Conservation (phyloP, 2,113 vertebrate genomes). For the Merops nubicus region DNA sequence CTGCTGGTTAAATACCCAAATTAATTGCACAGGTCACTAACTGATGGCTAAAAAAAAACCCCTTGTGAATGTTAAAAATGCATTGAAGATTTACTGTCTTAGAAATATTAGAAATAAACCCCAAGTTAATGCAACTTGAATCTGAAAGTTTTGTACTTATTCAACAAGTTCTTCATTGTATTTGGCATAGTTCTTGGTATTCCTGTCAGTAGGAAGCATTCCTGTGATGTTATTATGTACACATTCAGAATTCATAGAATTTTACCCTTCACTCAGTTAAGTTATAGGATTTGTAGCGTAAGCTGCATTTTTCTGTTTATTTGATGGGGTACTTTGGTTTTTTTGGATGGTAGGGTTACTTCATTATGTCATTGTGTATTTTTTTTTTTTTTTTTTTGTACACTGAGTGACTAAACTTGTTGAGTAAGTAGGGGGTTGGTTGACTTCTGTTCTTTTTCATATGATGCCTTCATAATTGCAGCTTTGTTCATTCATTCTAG, state of each 20-base stretch:
- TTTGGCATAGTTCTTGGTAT: background rate
- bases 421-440: background rate
- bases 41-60: background rate
- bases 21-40: background rate
- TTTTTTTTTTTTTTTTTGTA: background rate
- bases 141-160: background rate
- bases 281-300: background rate
- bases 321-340: background rate
- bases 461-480: background rate
- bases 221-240: fast-evolving
- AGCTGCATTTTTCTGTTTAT: background rate
- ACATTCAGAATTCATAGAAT: background rate
- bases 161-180: background rate
- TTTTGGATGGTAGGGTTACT: background rate
- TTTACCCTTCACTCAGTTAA: background rate
- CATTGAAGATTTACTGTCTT: background rate
- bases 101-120: background rate
- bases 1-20: background rate
- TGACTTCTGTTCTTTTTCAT: background rate
- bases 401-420: background rate
- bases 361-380: fast-evolving
- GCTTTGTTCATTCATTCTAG: background rate
- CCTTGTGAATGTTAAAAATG: background rate
- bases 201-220: background rate
- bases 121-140: background rate